Evolutionary conservation across 2,888 invertebrate species (phyloP).

Genomic region (Oscheius myriophilus): DNA sequence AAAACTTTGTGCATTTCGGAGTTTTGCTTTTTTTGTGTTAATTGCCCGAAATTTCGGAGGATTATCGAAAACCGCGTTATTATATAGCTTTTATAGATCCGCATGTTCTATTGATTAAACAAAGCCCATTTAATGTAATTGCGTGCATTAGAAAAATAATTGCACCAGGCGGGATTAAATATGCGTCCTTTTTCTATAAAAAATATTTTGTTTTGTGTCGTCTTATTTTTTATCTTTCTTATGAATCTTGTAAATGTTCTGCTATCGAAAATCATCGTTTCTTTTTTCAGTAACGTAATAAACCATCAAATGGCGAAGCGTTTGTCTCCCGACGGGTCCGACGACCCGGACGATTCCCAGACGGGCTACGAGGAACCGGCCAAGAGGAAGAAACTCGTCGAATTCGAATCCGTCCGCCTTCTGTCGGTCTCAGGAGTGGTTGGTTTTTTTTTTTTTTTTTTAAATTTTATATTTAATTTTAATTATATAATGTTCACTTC

Average conservation of each 20-base stretch:
- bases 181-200: no score
- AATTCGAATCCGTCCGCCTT: slow-evolving; percentile 66
- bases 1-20: background rate
- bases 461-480: background rate
- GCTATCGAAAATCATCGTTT: background rate
- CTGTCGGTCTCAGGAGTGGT: slow-evolving; percentile 62
- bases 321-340: slow-evolving; percentile 29
- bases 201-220: no score
- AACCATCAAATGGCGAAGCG: slow-evolving; percentile 38
- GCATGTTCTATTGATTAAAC: no score
- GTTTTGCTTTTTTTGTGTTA: background rate
- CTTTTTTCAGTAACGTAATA: background rate
- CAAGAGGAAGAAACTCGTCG: slow-evolving; percentile 49
- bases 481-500: background rate
- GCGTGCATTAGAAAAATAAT: no score
- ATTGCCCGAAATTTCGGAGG: no score
- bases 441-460: slow-evolving; percentile 22
- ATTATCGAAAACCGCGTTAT: no score
- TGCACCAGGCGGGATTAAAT: no score
- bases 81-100: no score
- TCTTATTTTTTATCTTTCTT: background rate
- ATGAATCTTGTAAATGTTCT: background rate
- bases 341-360: slow-evolving; percentile 35
- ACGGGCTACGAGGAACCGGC: slow-evolving; percentile 31
- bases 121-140: no score